Base-by-base conservation (phyloP, 2,888 invertebrate species). In the Erpobdella octoculata region DNA sequence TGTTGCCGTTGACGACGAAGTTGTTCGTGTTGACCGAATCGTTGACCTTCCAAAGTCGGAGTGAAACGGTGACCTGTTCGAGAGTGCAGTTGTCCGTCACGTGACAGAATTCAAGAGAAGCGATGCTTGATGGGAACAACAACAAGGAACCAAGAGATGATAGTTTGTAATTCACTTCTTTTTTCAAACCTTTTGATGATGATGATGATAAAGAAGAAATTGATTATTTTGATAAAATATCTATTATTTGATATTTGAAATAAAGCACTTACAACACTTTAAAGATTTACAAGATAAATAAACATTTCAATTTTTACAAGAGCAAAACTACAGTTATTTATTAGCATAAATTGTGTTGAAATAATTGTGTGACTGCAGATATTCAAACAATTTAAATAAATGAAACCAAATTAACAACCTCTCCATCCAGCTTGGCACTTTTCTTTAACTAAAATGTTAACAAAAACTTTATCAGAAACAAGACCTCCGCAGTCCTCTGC, bases 401-500 rank as follows among this genome's bases (percentile, higher is more conserved):
- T n/a, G n/a, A n/a, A n/a, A 62, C 25, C 31, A 35, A 59, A 25
- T 18, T 5, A 33, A 33, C 35, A 1, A 73, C 72, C 72, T 62
- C 70, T 58, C 72, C 72, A 73, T 18, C 72, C 72, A 37, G 62
- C 18, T 35, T 48, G 37, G 70, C 72, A 73, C 58, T 65, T 89
- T 89, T 1, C 89, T 80, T 89, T 89, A 76, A 95, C 92, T 84
- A 93, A 92, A 83, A 98, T 90, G 80, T 94, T 97, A 79, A 98
- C 93, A 89, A 95, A 67, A 6, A 53, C 58, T 36, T 58, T 69
- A 5, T 69, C 35, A 0, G 94, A 94, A 82, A 90, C 89, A 82
- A 91, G 90, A 91, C 93, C 93, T 64, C 94, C 96, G 84, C 97
- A 97, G 85, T 97, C 97, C 82, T 92, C 93, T 1, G 97, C 97